A percentile compares a stretch with the other conserved stretches of the same genome.
Evolutionary conservation across 2,113 vertebrate species (phyloP).

Genomic region (Mola mola): DNA sequence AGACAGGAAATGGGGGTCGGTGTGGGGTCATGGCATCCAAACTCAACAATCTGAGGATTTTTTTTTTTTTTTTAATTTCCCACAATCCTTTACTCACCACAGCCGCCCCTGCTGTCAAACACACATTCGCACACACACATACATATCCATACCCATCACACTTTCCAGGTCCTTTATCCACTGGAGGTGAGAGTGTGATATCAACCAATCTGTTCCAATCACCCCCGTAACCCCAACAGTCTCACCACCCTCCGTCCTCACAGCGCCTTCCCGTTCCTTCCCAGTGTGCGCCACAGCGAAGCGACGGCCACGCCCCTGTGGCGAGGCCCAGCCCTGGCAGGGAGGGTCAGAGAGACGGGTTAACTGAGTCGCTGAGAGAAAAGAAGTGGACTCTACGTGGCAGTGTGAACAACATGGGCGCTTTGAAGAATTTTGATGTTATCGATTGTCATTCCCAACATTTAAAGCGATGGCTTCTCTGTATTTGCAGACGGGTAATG

Average conservation of each 20-base stretch:
- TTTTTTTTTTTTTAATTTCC: slow-evolving; percentile 35
- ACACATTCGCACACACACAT: slow-evolving; percentile 12
- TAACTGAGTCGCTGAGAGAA: slow-evolving; percentile 49
- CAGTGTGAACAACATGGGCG: background rate
- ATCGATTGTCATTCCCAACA: slow-evolving; percentile 22
- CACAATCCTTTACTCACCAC: slow-evolving; percentile 50
- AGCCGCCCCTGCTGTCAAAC: slow-evolving; percentile 28
- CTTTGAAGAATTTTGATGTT: slow-evolving; percentile 5
- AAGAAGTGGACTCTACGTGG: slow-evolving; percentile 2
- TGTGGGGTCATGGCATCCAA: slow-evolving; percentile 60
- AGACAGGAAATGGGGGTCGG: slow-evolving; percentile 77
- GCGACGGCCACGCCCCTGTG: slow-evolving; percentile 6
- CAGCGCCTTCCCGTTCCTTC: slow-evolving; percentile 27
- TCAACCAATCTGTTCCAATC: slow-evolving; percentile 69
- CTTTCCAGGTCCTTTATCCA: slow-evolving; percentile 25
- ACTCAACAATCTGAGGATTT: slow-evolving; percentile 66
- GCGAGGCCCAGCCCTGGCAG: slow-evolving; percentile 6
- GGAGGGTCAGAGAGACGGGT: slow-evolving; percentile 42
- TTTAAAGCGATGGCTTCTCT: slow-evolving; percentile 2
- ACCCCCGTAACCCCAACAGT: slow-evolving; percentile 42
- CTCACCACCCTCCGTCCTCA: slow-evolving; percentile 30
- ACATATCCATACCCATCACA: slow-evolving; percentile 12
- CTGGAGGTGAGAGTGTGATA: slow-evolving; percentile 67
- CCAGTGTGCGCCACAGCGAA: slow-evolving; percentile 19
- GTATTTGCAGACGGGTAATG: slow-evolving; percentile 34